Evolutionary conservation across 37 sponge, comb jelly and placozoan genomes (phyloP).

Genomic region (Petrosia ficiformis): DNA sequence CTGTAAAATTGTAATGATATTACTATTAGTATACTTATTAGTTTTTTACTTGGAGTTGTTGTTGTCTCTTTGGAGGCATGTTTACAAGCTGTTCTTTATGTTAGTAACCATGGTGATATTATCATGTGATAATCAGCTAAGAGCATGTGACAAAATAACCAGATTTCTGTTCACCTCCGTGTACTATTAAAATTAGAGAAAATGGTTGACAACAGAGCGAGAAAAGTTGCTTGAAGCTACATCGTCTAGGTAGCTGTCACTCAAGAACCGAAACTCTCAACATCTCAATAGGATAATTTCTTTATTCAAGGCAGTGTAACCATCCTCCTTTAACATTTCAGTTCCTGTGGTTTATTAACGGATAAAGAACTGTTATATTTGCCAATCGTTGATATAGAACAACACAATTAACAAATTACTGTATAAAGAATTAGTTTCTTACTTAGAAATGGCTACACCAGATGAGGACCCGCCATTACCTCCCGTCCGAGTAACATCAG

Average conservation of each 20-base stretch:
- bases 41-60: slow-evolving; percentile 67
- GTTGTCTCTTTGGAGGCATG: slow-evolving; percentile 87
- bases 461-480: slow-evolving; percentile 22
- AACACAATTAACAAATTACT: no score
- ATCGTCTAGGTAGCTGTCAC: slow-evolving; percentile 5
- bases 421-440: no score
- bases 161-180: not conserved
- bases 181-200: not conserved
- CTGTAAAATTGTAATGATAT: slow-evolving; percentile 14
- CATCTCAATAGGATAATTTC: no score
- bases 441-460: no score
- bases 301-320: no score
- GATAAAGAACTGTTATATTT: no score
- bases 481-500: slow-evolving; percentile 32
- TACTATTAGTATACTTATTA: not conserved
- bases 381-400: no score
- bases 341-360: no score
- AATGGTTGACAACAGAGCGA: not conserved
- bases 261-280: no score
- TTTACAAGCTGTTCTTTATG: not conserved
- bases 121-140: not conserved
- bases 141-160: not conserved
- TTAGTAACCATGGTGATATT: not conserved
- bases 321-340: no score
- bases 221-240: slow-evolving; percentile 22